phyloP scores from a whole-genome alignment of 2,113 vertebrate species.

The Clarias magur region DNA sequence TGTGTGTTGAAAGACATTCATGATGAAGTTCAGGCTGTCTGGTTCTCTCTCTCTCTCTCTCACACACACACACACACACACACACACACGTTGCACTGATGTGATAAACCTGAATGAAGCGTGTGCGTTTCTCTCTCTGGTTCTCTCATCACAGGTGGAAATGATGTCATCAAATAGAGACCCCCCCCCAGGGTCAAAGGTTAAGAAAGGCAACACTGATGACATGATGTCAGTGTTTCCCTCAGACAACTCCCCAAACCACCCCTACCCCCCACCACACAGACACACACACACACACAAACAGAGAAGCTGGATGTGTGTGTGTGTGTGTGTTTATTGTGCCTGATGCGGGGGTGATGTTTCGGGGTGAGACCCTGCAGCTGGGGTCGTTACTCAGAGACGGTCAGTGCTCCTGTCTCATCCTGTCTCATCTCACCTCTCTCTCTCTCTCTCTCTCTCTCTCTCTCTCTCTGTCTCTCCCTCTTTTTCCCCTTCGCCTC shows the following conservation, averaged over 20 bases:
- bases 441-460: slow-evolving; percentile 2
- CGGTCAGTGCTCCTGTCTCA: slow-evolving; percentile 18
- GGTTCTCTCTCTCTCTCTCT: slow-evolving; percentile 2
- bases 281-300: slow-evolving; percentile 32
- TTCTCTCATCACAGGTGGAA: slow-evolving; percentile 13
- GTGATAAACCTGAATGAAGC: slow-evolving; percentile 3
- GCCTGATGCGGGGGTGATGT: slow-evolving; percentile 42
- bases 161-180: slow-evolving; percentile 38
- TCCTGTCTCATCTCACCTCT: neutral
- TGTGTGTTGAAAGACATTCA: neutral
- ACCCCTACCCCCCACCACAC: neutral
- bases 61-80: slow-evolving; percentile 13
- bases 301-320: slow-evolving; percentile 35
- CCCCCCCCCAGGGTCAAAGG: slow-evolving; percentile 16
- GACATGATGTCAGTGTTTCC: slow-evolving; percentile 28
- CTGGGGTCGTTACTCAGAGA: slow-evolving; percentile 40
- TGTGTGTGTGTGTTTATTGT: slow-evolving; percentile 41
- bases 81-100: slow-evolving; percentile 10
- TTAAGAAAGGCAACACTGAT: slow-evolving; percentile 44
- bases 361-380: slow-evolving; percentile 35
- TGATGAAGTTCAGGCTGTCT: slow-evolving; percentile 29
- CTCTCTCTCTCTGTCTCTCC: neutral
- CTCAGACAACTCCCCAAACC: no score
- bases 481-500: neutral
- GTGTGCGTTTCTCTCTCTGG: neutral